phyloP scores from a whole-genome alignment of 2,797 vertebrate species.

The Etheostoma nigrum region DNA sequence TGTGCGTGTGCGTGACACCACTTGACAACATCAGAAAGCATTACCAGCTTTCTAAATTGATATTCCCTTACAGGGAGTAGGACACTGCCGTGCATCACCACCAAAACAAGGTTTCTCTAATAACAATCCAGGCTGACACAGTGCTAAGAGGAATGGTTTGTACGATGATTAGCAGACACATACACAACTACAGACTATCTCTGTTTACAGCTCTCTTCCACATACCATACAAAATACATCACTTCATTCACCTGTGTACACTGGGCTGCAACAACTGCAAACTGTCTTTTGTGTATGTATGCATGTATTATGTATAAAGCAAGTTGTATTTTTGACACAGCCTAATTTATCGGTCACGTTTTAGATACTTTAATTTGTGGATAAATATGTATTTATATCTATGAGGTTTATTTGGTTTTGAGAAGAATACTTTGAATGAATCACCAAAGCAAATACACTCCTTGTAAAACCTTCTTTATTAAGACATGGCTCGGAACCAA shows the following conservation, averaged over 20 bases:
- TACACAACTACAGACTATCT: neutral
- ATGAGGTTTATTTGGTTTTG: neutral
- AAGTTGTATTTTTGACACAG: neutral
- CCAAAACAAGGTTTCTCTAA: constrained; percentile 26
- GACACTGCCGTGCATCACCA: neutral
- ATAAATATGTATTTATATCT: neutral
- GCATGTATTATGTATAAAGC: neutral
- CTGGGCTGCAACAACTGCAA: neutral
- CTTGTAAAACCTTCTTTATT: neutral
- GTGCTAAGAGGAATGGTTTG: constrained; percentile 23
- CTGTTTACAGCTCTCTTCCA: constrained; percentile 8
- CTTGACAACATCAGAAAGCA: constrained; percentile 54
- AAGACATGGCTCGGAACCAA: neutral
- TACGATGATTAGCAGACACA: constrained; percentile 18
- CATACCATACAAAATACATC: neutral
- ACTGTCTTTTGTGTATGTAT: too few relatives aligned
- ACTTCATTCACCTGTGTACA: neutral
- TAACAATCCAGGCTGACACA: constrained; percentile 30
- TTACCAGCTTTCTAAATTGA: constrained; percentile 54
- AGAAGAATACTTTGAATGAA: neutral
- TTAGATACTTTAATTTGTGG: neutral
- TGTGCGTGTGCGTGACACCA: constrained; percentile 25
- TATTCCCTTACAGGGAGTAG: constrained; percentile 39
- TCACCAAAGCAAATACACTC: neutral
- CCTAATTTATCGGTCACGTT: neutral